A percentile compares a stretch with the other conserved stretches of the same genome.
Evolutionary conservation across 2,888 invertebrate species (phyloP).

Genomic region (Lasioglossum figueresi): DNA sequence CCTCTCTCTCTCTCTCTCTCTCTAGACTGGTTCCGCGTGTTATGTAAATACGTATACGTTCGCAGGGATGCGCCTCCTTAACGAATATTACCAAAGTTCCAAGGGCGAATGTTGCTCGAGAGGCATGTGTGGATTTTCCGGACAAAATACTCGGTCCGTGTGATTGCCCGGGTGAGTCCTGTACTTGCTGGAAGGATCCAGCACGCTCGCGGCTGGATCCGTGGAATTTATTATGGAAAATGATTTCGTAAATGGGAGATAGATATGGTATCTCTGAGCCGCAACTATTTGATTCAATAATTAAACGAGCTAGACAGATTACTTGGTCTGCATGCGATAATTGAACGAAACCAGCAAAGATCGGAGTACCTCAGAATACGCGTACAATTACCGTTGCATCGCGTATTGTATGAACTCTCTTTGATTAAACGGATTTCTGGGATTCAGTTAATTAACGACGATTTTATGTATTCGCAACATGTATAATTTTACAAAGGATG

Average conservation of each 20-base stretch:
- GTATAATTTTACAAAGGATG: not conserved
- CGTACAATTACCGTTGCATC: not conserved
- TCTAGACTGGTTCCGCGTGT: slow-evolving; percentile 60
- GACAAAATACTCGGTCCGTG: slow-evolving; percentile 26
- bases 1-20: not conserved
- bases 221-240: slow-evolving; percentile 11
- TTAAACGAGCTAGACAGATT: not conserved
- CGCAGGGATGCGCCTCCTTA: slow-evolving; percentile 63
- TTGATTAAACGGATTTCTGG: not conserved
- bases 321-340: not conserved
- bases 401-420: not conserved
- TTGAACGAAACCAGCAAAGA: not conserved
- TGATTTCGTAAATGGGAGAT: not conserved
- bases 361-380: not conserved
- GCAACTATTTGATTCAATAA: not conserved
- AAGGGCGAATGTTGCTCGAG: slow-evolving; percentile 44
- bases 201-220: not conserved
- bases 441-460: not conserved
- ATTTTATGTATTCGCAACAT: not conserved
- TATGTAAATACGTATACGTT: slow-evolving; percentile 71
- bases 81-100: slow-evolving; percentile 72
- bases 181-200: not conserved
- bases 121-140: slow-evolving; percentile 28
- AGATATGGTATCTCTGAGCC: not conserved
- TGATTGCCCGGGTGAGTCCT: slow-evolving; percentile 38